phyloP scores from a whole-genome alignment of 2,888 invertebrate species.

The Aleiodes testaceus region DNA sequence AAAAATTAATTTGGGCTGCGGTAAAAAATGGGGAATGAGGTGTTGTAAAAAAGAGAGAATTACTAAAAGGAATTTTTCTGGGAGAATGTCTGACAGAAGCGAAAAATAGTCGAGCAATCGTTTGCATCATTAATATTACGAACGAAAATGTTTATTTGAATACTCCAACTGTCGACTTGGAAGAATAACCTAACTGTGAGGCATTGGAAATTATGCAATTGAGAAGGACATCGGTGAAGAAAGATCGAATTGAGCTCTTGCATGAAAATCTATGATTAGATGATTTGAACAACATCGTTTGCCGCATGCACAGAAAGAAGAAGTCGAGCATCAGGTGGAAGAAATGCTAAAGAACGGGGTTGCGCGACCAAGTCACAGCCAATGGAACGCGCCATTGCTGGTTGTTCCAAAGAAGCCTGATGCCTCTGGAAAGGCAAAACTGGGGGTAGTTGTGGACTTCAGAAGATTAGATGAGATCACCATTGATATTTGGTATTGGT shows the following conservation, averaged over 20 bases:
- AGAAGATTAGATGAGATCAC: constrained; percentile 33
- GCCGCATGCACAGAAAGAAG: constrained; percentile 56
- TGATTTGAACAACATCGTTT: constrained; percentile 53
- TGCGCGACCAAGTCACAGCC: constrained; percentile 46
- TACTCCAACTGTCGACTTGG: too few species aligned
- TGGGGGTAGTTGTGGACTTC: not conserved
- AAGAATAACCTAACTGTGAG: too few species aligned
- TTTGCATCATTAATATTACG: not conserved
- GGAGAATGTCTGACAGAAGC: not conserved
- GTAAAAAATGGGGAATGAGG: not conserved
- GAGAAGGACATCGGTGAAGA: not conserved
- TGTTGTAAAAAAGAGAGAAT: not conserved
- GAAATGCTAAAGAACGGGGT: constrained; percentile 59
- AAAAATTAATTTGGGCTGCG: not conserved
- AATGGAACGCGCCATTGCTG: constrained; percentile 37
- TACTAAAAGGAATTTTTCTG: not conserved
- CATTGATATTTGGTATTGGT: too few species aligned
- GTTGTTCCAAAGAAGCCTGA: constrained; percentile 31
- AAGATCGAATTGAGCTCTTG: not conserved
- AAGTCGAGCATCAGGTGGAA: constrained; percentile 56
- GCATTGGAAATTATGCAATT: not conserved
- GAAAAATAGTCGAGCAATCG: not conserved
- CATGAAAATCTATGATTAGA: constrained; percentile 11
- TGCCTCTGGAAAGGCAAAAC: not conserved
- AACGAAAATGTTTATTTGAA: not conserved